phyloP scores from a whole-genome alignment of 2,888 invertebrate species.

The Watsonalla binaria region DNA sequence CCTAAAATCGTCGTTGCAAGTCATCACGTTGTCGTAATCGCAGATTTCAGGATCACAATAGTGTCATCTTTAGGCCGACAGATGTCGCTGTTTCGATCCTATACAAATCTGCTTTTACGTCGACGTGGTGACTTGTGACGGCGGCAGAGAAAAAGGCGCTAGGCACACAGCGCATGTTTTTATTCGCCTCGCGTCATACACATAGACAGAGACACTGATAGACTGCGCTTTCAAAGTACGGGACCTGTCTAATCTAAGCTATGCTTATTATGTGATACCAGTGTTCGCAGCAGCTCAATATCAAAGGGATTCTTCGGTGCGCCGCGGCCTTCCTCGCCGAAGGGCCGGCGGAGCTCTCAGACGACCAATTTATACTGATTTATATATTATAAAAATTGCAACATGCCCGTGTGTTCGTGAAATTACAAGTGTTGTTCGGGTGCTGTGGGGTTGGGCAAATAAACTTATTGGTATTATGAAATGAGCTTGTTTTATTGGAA shows the following conservation, averaged over 20 bases:
- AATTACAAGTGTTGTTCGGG: not conserved
- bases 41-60: too few species aligned
- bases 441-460: not conserved
- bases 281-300: constrained; percentile 17
- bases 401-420: not conserved
- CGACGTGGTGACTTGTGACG: too few species aligned
- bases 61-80: too few species aligned
- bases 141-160: too few species aligned
- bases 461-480: not conserved
- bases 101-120: too few species aligned
- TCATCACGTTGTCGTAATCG: too few species aligned
- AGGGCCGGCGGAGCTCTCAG: constrained; percentile 32
- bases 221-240: not conserved
- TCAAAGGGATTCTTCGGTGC: constrained; percentile 22
- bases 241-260: not conserved
- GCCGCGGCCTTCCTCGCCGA: constrained; percentile 45
- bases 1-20: too few species aligned
- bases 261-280: constrained; percentile 2
- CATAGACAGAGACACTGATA: too few species aligned
- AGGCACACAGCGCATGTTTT: too few species aligned
- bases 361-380: constrained; percentile 23
- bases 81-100: too few species aligned
- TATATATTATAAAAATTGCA: constrained; percentile 8
- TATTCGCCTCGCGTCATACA: too few species aligned
- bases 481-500: not conserved